Base-by-base conservation (phyloP, 1,140 invertebrate genomes). In the Drosophila bocqueti region DNA sequence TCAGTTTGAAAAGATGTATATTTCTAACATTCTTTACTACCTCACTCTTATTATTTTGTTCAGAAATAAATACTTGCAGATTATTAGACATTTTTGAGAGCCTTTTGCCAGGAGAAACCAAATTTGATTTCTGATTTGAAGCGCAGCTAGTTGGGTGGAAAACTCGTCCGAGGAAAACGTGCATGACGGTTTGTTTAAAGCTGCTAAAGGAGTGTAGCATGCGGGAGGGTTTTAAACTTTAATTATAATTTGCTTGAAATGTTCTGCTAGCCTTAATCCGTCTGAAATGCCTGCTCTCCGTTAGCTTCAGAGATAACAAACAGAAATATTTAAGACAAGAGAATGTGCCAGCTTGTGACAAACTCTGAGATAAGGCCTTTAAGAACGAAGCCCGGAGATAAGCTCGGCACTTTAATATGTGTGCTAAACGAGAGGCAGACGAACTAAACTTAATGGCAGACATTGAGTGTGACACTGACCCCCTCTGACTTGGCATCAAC, bases 231-330 rank as follows among this genome's bases (percentile, higher is more conserved):
- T 42, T 21, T 42, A 43, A 69, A 36, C 65, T 69, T 72, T 60
- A 72, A 60, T 59, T 60, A 72, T 60, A 59, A 72, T 73, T 49
- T 71, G 24, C 49, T 26, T 49, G 66, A 71, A 49, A 71, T 59
- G 66, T 73, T 73, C 36, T 50, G 66, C 66, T 24, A 10, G 59
- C 58, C 67, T 68, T 71, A 68, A 71, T 71, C 67, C 52, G 46
- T 13, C 31, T 21, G 4, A 49, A 59, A 59, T 69, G 52, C 24
- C 34, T 16, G 13, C 15, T 38, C 34, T 55, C 6, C 54, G 42
- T 42, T 71, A 18, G 66, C 36, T 26, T 42, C 15, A 9, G 7
- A 71, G 69, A 60, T 73, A 73, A 50, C 66, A 59, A 73, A 60
- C 66, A 26, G 46, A 72, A 73, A 72, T 60, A 42, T 47, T 40